A percentile compares a stretch with the other conserved stretches of the same genome.
Evolutionary conservation across 23 tunicate species (phyloP).

Genomic region (Corella eumyota): DNA sequence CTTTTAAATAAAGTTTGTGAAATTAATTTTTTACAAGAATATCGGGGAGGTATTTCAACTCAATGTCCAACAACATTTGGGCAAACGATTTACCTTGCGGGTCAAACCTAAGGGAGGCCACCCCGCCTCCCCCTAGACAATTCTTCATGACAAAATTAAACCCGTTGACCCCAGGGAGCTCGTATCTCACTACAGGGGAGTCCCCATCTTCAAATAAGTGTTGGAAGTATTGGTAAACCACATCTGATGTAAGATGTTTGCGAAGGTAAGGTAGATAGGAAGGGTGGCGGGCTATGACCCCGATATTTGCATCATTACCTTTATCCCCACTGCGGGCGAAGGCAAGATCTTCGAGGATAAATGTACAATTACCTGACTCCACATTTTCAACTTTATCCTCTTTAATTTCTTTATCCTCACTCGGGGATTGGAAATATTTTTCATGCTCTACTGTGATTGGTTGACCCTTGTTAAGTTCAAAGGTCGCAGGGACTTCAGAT

Average conservation of each 20-base stretch:
- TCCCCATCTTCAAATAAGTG: conserved; percentile 39
- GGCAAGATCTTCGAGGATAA: conserved; percentile 56
- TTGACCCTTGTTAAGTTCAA: conserved; percentile 2
- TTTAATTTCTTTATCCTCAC: background rate
- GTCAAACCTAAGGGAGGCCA: conserved; percentile 72
- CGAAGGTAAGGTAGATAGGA: conserved; percentile 68
- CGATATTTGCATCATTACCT: conserved; percentile 77
- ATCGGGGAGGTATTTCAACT: conserved; percentile 56
- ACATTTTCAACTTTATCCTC: background rate
- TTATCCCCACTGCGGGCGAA: conserved; percentile 89
- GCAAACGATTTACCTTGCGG: conserved; percentile 92
- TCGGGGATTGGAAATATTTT: background rate
- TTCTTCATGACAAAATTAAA: conserved; percentile 74
- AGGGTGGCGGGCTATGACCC: conserved; percentile 82
- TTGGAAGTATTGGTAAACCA: conserved; percentile 52
- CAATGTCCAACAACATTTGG: conserved; percentile 66
- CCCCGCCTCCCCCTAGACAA: conserved; percentile 91
- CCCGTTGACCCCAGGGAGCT: conserved; percentile 67
- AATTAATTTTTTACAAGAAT: background rate
- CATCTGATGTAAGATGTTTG: conserved; percentile 57
- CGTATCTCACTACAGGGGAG: conserved; percentile 45
- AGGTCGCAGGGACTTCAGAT: conserved; percentile 26
- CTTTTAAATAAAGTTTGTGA: too few relatives aligned
- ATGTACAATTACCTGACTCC: conserved; percentile 30
- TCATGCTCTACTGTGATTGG: background rate